Conservation (phyloP, 2,113 vertebrate genomes). For the Crypturellus undulatus region DNA sequence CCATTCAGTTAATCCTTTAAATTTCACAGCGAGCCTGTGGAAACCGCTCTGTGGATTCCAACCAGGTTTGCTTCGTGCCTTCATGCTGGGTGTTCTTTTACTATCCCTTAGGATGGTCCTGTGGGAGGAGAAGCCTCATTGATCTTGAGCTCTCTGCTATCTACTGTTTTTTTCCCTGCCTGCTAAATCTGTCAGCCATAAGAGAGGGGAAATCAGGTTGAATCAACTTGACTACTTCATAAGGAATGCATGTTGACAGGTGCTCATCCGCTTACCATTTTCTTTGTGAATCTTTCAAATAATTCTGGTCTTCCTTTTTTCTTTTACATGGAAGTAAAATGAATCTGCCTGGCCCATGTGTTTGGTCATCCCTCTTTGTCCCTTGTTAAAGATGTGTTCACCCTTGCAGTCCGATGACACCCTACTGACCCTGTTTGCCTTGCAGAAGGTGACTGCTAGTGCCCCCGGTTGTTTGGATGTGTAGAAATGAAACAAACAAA, state of each 20-base stretch:
- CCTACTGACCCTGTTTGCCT: neutral
- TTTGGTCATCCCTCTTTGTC: too few relatives aligned
- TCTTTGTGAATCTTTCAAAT: neutral
- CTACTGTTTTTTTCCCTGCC: neutral
- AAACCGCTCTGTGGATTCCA: neutral
- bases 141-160: neutral
- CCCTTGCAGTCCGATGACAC: neutral
- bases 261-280: neutral
- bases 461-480: neutral
- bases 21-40: neutral
- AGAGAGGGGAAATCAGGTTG: neutral
- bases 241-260: neutral
- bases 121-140: neutral
- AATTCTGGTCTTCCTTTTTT: neutral
- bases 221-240: neutral
- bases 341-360: too few relatives aligned
- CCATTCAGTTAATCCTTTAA: conserved; percentile 37
- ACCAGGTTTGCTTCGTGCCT: neutral
- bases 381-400: too few relatives aligned
- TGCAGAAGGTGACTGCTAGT: neutral
- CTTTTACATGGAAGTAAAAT: neutral
- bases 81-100: neutral
- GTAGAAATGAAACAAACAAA: neutral
- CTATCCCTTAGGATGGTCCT: fast-evolving
- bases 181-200: neutral